Percentiles rank a stretch among this genome's conserved stretches.
These are phyloP conservation scores for Diloba caeruleocephala DNA, from an alignment of 2,888 invertebrate species.

Conservation along the genomic window DNA sequence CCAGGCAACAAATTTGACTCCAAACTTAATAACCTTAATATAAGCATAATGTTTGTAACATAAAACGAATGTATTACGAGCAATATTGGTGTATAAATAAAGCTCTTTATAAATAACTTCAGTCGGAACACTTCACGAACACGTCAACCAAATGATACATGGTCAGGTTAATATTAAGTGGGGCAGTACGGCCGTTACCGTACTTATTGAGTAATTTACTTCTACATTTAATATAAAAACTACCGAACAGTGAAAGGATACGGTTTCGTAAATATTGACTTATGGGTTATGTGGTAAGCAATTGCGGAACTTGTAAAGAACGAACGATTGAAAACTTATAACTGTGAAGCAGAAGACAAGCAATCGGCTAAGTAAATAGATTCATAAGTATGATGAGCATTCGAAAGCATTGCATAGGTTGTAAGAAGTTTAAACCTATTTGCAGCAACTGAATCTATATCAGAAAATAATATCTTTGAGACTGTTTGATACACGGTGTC, in stretches of 20 bases:
- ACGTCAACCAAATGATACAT: constrained; percentile 25
- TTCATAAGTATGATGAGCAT: background rate
- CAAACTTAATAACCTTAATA: background rate
- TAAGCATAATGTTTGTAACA: too few relatives aligned
- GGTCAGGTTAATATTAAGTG: constrained; percentile 5
- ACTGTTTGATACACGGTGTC: too few relatives aligned
- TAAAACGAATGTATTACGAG: background rate
- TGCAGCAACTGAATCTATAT: background rate
- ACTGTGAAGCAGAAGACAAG: background rate
- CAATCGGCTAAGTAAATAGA: background rate
- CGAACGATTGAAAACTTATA: background rate
- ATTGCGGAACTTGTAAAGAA: constrained; percentile 26
- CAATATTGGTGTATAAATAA: background rate
- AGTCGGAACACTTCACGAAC: too few relatives aligned
- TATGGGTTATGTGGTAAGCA: constrained; percentile 33
- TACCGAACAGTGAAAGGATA: constrained; percentile 57
- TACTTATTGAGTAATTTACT: constrained; percentile 17
- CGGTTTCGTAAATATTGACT: constrained; percentile 47
- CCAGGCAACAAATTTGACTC: background rate
- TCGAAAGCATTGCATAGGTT: constrained; percentile 1
- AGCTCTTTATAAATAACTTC: background rate
- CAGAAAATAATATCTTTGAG: too few relatives aligned
- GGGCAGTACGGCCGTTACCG: constrained; percentile 7
- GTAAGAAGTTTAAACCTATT: constrained; percentile 2
- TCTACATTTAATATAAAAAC: constrained; percentile 28